Evolutionary conservation across 1,140 invertebrate genomes (phyloP), one percentile per base, ranked within the genome.

Genomic region (Drosophila pallidifrons): DNA sequence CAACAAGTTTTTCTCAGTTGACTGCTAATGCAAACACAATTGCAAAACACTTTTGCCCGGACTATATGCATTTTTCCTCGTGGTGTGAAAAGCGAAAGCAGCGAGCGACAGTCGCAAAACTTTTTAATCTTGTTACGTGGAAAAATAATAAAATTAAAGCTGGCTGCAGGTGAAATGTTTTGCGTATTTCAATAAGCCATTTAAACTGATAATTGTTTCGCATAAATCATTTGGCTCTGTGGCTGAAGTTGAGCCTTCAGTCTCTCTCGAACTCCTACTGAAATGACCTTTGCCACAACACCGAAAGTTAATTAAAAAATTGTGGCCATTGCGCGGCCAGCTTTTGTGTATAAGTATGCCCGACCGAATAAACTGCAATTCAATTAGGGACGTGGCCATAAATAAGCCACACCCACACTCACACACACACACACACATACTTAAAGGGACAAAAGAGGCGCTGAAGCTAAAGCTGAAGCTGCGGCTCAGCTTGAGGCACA

Each of bases 121-220:
- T 88, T 88, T 87, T 88, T 88, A 88, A 89, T 83, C 83, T 89
- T 79, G 83, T 88, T 87, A 79, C 74, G 65, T 78, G 66, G 46
- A 59, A 76, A 79, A 82, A 88, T 89, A 89, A 88, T 89, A 88
- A 89, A 88, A 89, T 88, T 89, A 88, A 88, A 82, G 77, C 77
- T 69, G 72, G 77, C 57, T 58, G 16, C 64, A 59, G 59, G 61
- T 69, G 49, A 78, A 75, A 83, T 89, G 74, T 83, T 85, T 71
- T 80, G 74, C 75, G 67, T 74, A 66, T 89, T 89, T 88, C 83
- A 88, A 88, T 88, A 89, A 81, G 80, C 83, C 83, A 89, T 88
- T 88, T 88, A 88, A 88, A 88, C 80, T 81, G 83, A 88, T 89
- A 88, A 89, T 88, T 88, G 77, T 88, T 88, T 83, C 59, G 77